phyloP scores from a whole-genome alignment of 2,113 vertebrate species.

The Vulpes ferrilata region DNA sequence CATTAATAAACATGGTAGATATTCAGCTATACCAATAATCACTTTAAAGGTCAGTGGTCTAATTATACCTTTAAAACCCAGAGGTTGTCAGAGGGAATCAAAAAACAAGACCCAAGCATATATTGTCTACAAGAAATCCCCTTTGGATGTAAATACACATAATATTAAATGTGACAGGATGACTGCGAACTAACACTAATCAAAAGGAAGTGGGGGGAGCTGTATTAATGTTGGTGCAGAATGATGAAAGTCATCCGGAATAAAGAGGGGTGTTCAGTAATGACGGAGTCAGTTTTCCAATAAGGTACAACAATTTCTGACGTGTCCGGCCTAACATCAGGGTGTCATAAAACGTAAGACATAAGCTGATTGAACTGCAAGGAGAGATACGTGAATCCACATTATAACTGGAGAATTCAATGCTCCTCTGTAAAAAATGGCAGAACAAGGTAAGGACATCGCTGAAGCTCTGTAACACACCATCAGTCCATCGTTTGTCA shows the following conservation, averaged over 20 bases:
- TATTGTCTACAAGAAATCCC: not conserved
- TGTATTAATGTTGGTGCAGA: not conserved
- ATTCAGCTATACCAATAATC: not conserved
- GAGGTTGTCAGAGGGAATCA: not conserved
- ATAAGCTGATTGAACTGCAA: not conserved
- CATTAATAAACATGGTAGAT: not conserved
- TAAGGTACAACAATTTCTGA: not conserved
- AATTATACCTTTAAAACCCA: not conserved
- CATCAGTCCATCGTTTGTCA: not conserved
- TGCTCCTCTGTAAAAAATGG: not conserved
- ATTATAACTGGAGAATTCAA: not conserved
- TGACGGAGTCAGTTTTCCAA: not conserved
- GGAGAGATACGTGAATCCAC: not conserved
- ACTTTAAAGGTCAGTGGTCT: not conserved
- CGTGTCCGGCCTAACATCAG: not conserved
- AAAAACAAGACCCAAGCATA: not conserved
- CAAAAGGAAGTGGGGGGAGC: not conserved
- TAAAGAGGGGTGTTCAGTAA: not conserved
- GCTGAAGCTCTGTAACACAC: not conserved
- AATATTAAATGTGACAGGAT: not conserved
- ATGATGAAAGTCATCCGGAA: not conserved
- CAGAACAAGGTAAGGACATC: not conserved
- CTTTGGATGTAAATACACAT: not conserved
- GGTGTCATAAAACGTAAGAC: not conserved
- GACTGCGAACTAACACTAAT: not conserved